phyloP scores from a whole-genome alignment of 2,113 vertebrate genomes.

The Onychostruthus taczanowskii region DNA sequence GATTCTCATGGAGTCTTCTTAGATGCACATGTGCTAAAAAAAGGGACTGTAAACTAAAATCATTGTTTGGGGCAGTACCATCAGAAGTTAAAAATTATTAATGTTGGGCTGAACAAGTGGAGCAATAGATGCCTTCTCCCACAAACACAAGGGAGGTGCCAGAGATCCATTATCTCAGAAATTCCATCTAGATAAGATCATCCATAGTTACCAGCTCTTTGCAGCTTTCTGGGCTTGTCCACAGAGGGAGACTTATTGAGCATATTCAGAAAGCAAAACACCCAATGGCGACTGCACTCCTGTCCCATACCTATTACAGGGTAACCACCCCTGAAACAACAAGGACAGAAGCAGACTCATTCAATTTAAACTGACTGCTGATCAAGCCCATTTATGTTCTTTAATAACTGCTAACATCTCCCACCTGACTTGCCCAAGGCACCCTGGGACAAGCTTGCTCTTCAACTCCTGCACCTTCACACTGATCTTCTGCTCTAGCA shows the following conservation, averaged over 20 bases:
- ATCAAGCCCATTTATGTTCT: background rate
- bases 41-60: background rate
- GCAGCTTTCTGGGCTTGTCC: background rate
- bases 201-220: background rate
- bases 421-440: background rate
- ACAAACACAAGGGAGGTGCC: background rate
- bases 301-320: background rate
- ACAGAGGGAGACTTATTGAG: background rate
- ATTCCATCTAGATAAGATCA: background rate
- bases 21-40: background rate
- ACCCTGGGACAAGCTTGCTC: background rate
- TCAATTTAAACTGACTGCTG: background rate
- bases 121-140: background rate
- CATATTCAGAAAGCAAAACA: background rate
- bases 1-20: background rate
- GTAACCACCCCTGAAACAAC: background rate
- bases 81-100: background rate
- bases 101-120: background rate
- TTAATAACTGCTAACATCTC: background rate
- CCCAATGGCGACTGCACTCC: rapidly evolving
- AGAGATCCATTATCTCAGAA: background rate
- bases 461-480: background rate
- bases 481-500: background rate
- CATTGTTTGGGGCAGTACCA: background rate
- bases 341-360: rapidly evolving